These are phyloP conservation scores for Macrophya alboannulata DNA, from an alignment of 2,888 invertebrate genomes.

Conservation along the genomic window DNA sequence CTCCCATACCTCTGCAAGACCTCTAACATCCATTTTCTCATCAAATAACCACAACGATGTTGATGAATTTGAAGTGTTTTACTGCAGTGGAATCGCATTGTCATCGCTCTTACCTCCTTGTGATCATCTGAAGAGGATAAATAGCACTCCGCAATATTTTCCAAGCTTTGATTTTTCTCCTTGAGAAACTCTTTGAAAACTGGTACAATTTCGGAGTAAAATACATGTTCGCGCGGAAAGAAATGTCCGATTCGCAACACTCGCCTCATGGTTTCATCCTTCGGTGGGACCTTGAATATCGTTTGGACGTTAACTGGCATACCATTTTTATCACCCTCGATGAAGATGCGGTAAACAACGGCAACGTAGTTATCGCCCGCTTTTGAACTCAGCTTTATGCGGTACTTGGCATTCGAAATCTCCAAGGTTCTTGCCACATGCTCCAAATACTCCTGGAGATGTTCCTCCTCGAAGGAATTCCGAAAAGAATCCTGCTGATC, in stretches of 20 bases:
- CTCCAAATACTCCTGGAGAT: slow-evolving; percentile 30
- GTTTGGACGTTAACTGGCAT: not conserved
- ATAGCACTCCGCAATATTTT: slow-evolving; percentile 58
- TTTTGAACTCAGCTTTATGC: slow-evolving; percentile 29
- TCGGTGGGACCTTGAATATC: slow-evolving; percentile 42
- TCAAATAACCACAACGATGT: not conserved
- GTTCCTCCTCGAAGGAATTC: slow-evolving; percentile 5
- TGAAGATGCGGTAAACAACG: slow-evolving; percentile 59
- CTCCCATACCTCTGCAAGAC: no score
- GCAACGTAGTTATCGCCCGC: slow-evolving; percentile 65
- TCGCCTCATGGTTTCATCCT: not conserved
- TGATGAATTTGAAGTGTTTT: not conserved
- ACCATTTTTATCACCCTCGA: slow-evolving; percentile 60
- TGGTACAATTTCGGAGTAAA: slow-evolving; percentile 60
- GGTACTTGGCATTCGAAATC: not conserved
- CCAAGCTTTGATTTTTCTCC: slow-evolving; percentile 15
- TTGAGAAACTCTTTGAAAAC: slow-evolving; percentile 58
- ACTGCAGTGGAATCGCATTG: not conserved
- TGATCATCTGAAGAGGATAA: slow-evolving; percentile 42
- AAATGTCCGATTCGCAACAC: slow-evolving; percentile 34
- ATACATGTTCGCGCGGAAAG: slow-evolving; percentile 63
- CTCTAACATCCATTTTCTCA: no score
- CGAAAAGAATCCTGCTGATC: not conserved
- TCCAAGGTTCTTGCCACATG: not conserved
- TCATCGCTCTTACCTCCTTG: slow-evolving; percentile 60